phyloP scores from a whole-genome alignment of 2,797 vertebrate species.

The Enteromius afrohamiltoni region DNA sequence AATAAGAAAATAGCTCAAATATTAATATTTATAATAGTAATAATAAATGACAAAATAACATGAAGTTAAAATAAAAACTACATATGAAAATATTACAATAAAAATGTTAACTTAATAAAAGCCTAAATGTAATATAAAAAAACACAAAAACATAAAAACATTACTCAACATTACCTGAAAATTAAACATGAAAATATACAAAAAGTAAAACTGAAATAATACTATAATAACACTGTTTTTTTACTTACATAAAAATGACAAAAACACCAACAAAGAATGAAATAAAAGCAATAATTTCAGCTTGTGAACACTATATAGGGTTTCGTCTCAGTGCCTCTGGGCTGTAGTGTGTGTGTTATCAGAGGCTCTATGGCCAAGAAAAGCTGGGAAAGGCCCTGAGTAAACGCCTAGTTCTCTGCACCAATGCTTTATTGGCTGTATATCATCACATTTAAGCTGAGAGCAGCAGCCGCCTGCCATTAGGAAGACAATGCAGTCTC shows the following conservation, averaged over 20 bases:
- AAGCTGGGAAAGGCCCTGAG: constrained; percentile 17
- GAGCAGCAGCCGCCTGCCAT: constrained; percentile 42
- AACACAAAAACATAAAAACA: not conserved
- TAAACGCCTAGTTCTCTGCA: not conserved
- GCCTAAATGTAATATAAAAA: not conserved
- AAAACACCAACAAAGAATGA: too few species aligned
- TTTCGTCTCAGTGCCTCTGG: not conserved
- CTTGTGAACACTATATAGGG: not conserved
- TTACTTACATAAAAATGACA: not conserved
- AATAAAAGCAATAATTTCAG: not conserved
- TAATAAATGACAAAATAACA: not conserved
- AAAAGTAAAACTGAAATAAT: not conserved
- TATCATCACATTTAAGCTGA: constrained; percentile 65
- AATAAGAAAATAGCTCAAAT: not conserved
- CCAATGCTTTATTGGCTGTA: constrained; percentile 59
- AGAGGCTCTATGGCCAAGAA: constrained; percentile 1
- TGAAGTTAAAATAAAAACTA: not conserved
- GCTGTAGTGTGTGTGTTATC: constrained; percentile 5
- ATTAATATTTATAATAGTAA: not conserved
- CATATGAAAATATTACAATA: not conserved
- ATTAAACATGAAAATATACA: not conserved
- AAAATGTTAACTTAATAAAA: not conserved
- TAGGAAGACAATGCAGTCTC: constrained; percentile 40
- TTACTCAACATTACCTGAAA: not conserved
- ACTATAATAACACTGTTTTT: not conserved